Base-by-base conservation (phyloP, 2,797 vertebrate genomes). In the Cuculus canorus region DNA sequence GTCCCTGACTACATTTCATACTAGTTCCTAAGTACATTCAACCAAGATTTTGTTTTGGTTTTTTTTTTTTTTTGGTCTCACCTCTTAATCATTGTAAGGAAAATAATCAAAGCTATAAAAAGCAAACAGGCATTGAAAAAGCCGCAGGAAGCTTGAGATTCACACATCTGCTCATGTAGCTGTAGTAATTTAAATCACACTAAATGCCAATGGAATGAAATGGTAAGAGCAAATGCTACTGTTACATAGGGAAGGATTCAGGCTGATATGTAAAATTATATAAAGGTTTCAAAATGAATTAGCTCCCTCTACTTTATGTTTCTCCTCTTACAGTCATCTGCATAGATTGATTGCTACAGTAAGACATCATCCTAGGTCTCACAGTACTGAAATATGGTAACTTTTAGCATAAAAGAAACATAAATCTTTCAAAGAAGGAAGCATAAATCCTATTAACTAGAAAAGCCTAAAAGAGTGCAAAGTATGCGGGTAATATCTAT, bases 401-500 rank as follows among this genome's bases (percentile, higher is more conserved):
- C 43, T 83, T 88, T 92, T 93, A 88, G 54, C 72, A 86, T 69
- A 71, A 83, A 65, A 75, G 72, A 88, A 94, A 27, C 43, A 56
- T 68, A 88, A 86, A 92, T 93, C 77, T 93, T 78, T 11, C 23
- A 69, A 72, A 75, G 69, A 83, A 89, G 56, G 59, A 93, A 63
- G 11, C 39, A 91, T 89, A 95, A 91, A 97, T 92, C 85, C 32
- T 83, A 47, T 61, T 94, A 95, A 95, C 80, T 79, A 90, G 69
- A 85, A 96, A 93, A 83, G 50, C 50, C 63, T 43, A 43, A 78
- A 88, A 88, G 82, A 86, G 57, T 93, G 61, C 41, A 61, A 89
- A 91, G 45, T 54, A 90, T 60, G 39, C 35, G 81, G 64, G 71
- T 64, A 92, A 77, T 69, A 68, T 24, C 5, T 86, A 45, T 90